These are phyloP conservation scores for Leptinotarsa undecemlineata DNA, from an alignment of 1,140 invertebrate species.

Conservation along the genomic window DNA sequence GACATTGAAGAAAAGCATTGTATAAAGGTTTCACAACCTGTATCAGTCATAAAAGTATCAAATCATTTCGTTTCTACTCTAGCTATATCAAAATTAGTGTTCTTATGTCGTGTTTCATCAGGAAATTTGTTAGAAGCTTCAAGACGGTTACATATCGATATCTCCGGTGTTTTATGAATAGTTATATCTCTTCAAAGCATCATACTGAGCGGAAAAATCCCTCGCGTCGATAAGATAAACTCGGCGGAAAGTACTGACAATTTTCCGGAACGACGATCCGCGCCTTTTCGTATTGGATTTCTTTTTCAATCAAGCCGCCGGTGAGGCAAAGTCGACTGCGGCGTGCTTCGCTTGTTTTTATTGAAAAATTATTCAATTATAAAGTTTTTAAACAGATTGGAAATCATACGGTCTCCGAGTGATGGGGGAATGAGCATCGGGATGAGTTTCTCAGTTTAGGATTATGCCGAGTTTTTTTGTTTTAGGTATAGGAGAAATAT, in stretches of 20 bases:
- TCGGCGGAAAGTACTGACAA: constrained; percentile 38
- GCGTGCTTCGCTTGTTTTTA: constrained; percentile 54
- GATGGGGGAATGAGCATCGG: constrained; percentile 10
- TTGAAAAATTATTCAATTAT: constrained; percentile 56
- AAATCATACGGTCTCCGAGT: constrained; percentile 46
- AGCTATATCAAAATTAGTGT: too few species aligned
- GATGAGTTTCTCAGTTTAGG: constrained; percentile 16
- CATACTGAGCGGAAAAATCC: constrained; percentile 25
- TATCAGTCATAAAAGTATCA: too few species aligned
- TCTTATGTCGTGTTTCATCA: too few species aligned
- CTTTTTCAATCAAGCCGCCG: constrained; percentile 44
- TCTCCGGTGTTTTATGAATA: too few species aligned
- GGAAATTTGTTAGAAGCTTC: too few species aligned
- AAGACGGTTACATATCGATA: too few species aligned
- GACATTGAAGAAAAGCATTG: too few species aligned
- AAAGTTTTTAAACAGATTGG: constrained; percentile 55
- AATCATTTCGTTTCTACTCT: too few species aligned
- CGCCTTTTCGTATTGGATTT: constrained; percentile 37
- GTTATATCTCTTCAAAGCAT: constrained; percentile 1
- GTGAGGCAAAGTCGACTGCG: constrained; percentile 15
- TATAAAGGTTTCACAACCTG: too few species aligned
- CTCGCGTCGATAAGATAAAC: neutral
- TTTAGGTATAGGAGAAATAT: neutral
- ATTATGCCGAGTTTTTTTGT: neutral
- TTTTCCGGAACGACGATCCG: constrained; percentile 41